Evolutionary conservation across 2,113 vertebrate species (phyloP), one percentile per base, ranked within the genome.

Genomic region (Pedionomus torquatus): DNA sequence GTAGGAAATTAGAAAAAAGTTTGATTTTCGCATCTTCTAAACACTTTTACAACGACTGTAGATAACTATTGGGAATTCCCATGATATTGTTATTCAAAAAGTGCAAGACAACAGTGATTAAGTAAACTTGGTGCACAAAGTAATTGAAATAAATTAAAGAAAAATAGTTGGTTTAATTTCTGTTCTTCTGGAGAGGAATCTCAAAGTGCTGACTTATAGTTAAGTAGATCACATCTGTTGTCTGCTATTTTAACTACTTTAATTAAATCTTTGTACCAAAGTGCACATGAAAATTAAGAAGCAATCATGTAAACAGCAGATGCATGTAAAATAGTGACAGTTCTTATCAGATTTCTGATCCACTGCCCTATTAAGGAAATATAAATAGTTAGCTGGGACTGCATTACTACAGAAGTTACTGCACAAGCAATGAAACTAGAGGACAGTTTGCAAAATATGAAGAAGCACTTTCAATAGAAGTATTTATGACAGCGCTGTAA

Each of bases 181-280:
- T 86, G 5, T 52, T 96, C 33, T 52, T 60, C 39, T 64, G 46
- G 44, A 83, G 79, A 92, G 63, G 68, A 68, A 74, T 77, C 41
- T 89, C 58, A 54, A 72, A 92, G 43, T 86, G 41, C 63, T 92
- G 60, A 89, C 86, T 95, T 79, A 35, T 46, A 90, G 46, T 23
- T 86, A 14, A 81, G 54, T 41, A 83, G 68, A 83, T 61, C 68
- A 93, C 52, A 92, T 94, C 79, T 90, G 86, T 54, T 77, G 13
- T 68, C 65, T 85, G 44, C 83, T 95, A 90, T 72, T 94, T 93
- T 81, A 95, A 93, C 37, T 77, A 78, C 69, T 96, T 92, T 77
- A 93, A 86, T 90, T 90, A 93, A 86, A 94, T 94, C 90, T 66
- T 84, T 66, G 52, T 89, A 68, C 37, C 7, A 10, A 58, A 83